Percentiles rank a stretch among this genome's conserved stretches.
Evolutionary conservation across 2,797 vertebrate genomes (phyloP).

Genomic region (Cuniculus paca): DNA sequence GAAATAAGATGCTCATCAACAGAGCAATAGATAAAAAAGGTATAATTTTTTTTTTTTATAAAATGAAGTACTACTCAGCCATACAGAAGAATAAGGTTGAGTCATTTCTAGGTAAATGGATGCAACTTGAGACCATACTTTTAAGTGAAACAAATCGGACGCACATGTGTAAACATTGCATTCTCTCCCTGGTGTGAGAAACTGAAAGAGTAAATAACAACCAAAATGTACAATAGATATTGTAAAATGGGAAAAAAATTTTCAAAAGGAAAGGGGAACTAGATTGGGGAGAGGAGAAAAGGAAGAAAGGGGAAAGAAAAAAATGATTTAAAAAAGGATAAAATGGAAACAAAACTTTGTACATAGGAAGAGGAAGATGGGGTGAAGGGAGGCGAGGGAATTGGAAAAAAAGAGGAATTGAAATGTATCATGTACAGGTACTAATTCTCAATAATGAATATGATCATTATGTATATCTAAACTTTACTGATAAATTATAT

Average conservation of each 20-base stretch:
- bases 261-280: background rate
- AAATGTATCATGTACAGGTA: background rate
- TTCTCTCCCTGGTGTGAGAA: background rate
- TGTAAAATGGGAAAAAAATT: background rate
- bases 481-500: background rate
- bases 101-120: background rate
- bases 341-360: background rate
- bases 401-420: background rate
- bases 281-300: background rate
- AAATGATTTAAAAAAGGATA: background rate
- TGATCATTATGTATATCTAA: background rate
- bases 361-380: background rate
- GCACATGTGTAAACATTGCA: background rate
- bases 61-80: background rate
- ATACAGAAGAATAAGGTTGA: background rate
- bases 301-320: background rate
- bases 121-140: background rate
- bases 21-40: too few relatives aligned
- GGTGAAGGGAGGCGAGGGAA: background rate
- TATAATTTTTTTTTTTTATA: too few relatives aligned
- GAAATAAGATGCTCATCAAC: too few relatives aligned
- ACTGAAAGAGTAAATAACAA: background rate
- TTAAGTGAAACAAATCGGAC: background rate
- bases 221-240: background rate
- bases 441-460: background rate